Conservation (phyloP, 2,888 invertebrate species). For the Platycheirus rosarum region DNA sequence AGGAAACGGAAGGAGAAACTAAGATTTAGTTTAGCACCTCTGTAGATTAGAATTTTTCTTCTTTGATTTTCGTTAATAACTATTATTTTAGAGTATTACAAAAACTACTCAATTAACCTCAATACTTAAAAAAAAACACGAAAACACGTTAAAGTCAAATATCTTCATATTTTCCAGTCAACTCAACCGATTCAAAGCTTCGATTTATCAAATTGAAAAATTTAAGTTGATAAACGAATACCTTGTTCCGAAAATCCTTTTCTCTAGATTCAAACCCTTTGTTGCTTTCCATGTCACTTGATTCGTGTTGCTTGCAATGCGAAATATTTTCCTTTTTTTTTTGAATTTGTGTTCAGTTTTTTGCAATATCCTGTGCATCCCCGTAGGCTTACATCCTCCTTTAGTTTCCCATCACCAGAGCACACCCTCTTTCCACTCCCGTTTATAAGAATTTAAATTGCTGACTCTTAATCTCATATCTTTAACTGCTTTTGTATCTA, state of each 20-base stretch:
- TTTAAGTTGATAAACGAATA: no score
- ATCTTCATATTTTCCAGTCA: no score
- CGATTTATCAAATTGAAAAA: no score
- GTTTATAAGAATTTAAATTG: slow-evolving; percentile 25
- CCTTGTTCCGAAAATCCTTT: background rate
- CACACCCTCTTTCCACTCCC: background rate
- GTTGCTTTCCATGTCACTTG: background rate
- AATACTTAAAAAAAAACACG: no score
- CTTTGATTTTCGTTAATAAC: no score
- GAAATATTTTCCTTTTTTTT: slow-evolving; percentile 7
- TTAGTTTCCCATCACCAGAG: background rate
- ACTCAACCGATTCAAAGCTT: no score
- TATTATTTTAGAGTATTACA: no score
- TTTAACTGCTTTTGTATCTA: slow-evolving; percentile 49
- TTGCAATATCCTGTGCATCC: slow-evolving; percentile 17
- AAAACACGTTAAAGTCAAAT: no score
- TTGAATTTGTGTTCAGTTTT: background rate
- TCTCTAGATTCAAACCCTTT: background rate
- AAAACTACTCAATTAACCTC: no score
- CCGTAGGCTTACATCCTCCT: background rate
- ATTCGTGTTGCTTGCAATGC: background rate
- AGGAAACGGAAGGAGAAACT: no score
- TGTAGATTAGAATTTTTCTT: no score
- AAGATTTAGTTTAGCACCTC: no score
- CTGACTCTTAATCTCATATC: slow-evolving; percentile 39